Base-by-base conservation (phyloP, 1,140 invertebrate genomes). In the Octopus sinensis region DNA sequence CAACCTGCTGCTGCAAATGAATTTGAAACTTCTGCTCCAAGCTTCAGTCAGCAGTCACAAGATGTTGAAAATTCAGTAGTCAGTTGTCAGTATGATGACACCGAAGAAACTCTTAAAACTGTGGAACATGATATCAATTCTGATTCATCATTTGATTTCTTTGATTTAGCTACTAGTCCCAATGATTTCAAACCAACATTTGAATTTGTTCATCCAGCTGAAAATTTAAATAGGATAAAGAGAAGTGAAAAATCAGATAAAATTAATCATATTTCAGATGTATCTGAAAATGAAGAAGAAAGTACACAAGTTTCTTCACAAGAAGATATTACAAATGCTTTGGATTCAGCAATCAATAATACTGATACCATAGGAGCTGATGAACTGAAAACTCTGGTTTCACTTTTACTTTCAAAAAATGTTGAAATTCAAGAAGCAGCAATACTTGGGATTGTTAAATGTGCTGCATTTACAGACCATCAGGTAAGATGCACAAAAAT, bases 381-480 rank as follows among this genome's bases (percentile, higher is more conserved):
- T 13, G 82, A 86, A 79, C 92, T 92, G 0, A 92, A 92, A 86
- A 91, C 91, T 83, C 85, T 93, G 43, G 91, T 92, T 17, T 89
- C 90, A 53, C 85, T 93, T 13, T 84, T 93, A 52, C 90, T 91
- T 5, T 76, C 81, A 23, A 89, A 90, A 75, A 92, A 93, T 86
- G 89, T 91, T 81, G 88, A 89, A 9, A 84, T 93, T 6, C 85
- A 93, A 13, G 30, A 43, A 84, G 90, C 92, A 83, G 90, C 92
- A 51, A 84, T 93, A 9, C 90, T 90, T 30, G 92, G 91, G 53
- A 91, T 93, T 80, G 90, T 91, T 78, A 92, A 93, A 85, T 92
- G 91, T 88, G 91, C 92, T 54, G 92, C 92, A n/a, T 93, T 93
- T 85, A 91, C 92, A 77, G 88, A 86, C 53, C 93, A 93, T 87